phyloP scores from a whole-genome alignment of 2,113 vertebrate genomes.

The Proterorhinus semilunaris region DNA sequence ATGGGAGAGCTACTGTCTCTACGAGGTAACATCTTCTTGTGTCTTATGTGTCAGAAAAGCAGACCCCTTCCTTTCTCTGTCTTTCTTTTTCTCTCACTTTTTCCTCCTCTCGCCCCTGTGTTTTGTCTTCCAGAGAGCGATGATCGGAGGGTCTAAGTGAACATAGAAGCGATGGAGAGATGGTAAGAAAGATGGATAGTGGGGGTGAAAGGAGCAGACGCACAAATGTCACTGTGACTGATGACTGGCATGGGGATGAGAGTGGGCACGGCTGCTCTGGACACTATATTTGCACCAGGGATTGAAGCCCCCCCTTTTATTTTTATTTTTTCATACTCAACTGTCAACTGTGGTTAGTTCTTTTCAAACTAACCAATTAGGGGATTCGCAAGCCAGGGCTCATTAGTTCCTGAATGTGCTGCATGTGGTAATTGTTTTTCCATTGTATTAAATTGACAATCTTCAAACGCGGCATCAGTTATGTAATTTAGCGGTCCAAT shows the following conservation, averaged over 20 bases:
- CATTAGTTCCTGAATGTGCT: too few species aligned
- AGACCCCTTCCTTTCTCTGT: conserved; percentile 26
- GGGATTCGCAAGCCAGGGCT: too few species aligned
- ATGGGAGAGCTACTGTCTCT: conserved; percentile 6
- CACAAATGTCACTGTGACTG: conserved; percentile 61
- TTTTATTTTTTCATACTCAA: too few species aligned
- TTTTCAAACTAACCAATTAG: too few species aligned
- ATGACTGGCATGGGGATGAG: conserved; percentile 43
- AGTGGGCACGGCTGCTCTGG: conserved; percentile 24
- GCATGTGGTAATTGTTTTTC: too few species aligned
- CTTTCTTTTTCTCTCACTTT: conserved; percentile 36
- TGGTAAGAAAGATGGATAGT: conserved; percentile 71
- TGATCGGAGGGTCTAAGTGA: conserved; percentile 77
- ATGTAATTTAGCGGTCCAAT: too few species aligned
- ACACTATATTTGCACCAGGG: conserved; percentile 37
- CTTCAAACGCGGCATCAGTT: too few species aligned
- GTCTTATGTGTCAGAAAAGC: conserved; percentile 53
- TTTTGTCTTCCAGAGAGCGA: conserved; percentile 67
- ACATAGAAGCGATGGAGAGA: conserved; percentile 81
- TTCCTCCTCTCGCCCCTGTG: conserved; percentile 44
- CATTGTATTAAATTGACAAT: too few species aligned
- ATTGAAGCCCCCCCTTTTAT: too few species aligned
- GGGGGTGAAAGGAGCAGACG: conserved; percentile 33
- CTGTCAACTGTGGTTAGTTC: too few species aligned
- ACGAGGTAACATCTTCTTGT: conserved; percentile 35